Percentiles rank a stretch among this genome's conserved stretches.
Evolutionary conservation across 2,888 invertebrate genomes (phyloP).

Genomic region (Nesidiocoris tenuis): DNA sequence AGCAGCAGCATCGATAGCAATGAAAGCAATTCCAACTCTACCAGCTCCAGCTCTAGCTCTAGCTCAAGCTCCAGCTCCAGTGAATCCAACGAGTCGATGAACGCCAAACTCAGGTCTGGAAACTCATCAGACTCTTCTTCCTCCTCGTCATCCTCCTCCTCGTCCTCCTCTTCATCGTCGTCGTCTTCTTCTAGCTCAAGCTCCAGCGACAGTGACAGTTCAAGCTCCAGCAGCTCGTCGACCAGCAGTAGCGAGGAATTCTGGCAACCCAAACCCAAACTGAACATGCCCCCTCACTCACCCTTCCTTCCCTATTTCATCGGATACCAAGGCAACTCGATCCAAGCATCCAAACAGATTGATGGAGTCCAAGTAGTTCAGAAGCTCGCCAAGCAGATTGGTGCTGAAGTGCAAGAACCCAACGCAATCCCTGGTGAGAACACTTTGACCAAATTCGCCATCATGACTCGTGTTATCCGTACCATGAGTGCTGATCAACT

Average conservation of each 20-base stretch:
- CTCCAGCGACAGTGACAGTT: slow-evolving; percentile 53
- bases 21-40: slow-evolving; percentile 23
- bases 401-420: slow-evolving; percentile 61
- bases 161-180: slow-evolving; percentile 47
- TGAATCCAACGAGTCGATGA: slow-evolving; percentile 32
- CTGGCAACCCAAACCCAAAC: slow-evolving; percentile 55
- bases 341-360: slow-evolving; percentile 51
- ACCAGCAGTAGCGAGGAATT: slow-evolving; percentile 54
- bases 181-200: slow-evolving; percentile 49
- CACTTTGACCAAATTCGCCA: slow-evolving; percentile 65
- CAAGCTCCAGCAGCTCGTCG: slow-evolving; percentile 56
- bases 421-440: slow-evolving; percentile 61
- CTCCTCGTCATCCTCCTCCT: slow-evolving; percentile 43
- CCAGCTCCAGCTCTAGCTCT: slow-evolving; percentile 47
- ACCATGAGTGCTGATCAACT: slow-evolving; percentile 66
- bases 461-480: slow-evolving; percentile 61
- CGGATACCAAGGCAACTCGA: slow-evolving; percentile 57
- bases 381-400: slow-evolving; percentile 60
- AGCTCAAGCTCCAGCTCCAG: slow-evolving; percentile 49
- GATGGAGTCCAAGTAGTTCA: slow-evolving; percentile 52
- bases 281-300: slow-evolving; percentile 56
- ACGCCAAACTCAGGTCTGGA: neutral
- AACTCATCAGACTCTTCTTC: slow-evolving; percentile 16
- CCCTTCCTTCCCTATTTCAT: slow-evolving; percentile 57
- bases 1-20: slow-evolving; percentile 27